These are phyloP conservation scores for Erpobdella octoculata DNA, from an alignment of 2,888 invertebrate species.

Conservation along the genomic window DNA sequence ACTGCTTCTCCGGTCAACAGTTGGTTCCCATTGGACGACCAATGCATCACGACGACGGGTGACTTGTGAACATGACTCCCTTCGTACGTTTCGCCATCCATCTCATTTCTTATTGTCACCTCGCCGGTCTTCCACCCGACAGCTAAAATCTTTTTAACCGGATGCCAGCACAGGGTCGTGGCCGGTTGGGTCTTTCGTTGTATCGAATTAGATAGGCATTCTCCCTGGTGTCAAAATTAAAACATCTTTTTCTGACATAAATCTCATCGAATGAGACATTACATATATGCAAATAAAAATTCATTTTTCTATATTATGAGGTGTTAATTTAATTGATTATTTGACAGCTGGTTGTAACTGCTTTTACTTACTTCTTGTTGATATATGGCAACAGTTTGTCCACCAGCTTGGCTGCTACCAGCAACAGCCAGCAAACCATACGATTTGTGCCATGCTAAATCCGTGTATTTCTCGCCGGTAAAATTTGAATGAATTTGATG, in stretches of 20 bases:
- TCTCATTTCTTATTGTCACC: constrained; percentile 70
- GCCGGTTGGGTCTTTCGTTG: constrained; percentile 44
- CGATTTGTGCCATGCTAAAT: constrained; percentile 72
- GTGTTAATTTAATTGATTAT: no score
- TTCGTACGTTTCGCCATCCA: constrained; percentile 52
- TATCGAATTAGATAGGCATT: constrained; percentile 42
- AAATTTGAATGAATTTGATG: constrained; percentile 45
- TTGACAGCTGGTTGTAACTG: no score
- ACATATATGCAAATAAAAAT: not conserved
- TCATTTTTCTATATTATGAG: not conserved
- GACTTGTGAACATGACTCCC: constrained; percentile 58
- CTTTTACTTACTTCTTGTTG: constrained; percentile 66
- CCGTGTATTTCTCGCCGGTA: constrained; percentile 45
- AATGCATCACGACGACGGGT: constrained; percentile 57
- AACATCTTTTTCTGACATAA: no score
- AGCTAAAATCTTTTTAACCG: constrained; percentile 69
- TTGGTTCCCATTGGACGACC: constrained; percentile 73
- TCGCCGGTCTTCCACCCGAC: constrained; percentile 90
- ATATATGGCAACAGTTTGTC: constrained; percentile 77
- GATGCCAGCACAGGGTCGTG: constrained; percentile 69
- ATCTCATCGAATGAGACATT: no score
- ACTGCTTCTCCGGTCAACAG: constrained; percentile 78
- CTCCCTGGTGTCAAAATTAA: constrained; percentile 44
- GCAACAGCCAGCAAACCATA: constrained; percentile 75
- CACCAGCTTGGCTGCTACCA: constrained; percentile 76